A percentile compares a stretch with the other conserved stretches of the same genome.
phyloP scores from a whole-genome alignment of 1,140 invertebrate genomes.

The Caenorhabditis remanei region DNA sequence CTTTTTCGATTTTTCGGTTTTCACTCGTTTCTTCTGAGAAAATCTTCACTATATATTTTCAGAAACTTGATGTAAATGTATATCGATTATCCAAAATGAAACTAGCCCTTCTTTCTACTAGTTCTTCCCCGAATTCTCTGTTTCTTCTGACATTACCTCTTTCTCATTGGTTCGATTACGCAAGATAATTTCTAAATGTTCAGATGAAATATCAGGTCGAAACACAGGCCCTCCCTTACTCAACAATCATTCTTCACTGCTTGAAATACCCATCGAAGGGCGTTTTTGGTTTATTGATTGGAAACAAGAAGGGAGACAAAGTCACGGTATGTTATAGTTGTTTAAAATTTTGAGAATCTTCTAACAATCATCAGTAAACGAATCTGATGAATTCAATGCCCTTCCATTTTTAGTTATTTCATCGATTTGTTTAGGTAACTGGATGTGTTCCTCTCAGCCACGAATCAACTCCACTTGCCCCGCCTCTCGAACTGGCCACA shows the following conservation, averaged over 20 bases:
- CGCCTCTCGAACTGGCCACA: constrained; percentile 57
- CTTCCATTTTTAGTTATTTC: neutral
- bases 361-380: no score
- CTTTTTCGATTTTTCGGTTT: neutral
- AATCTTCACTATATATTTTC: neutral
- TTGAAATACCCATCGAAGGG: constrained; percentile 63
- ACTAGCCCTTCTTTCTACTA: no score
- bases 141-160: neutral
- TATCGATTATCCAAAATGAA: no score
- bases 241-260: constrained; percentile 59
- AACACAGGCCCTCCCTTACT: constrained; percentile 52
- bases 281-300: constrained; percentile 57
- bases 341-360: neutral
- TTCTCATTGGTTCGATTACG: neutral
- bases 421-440: constrained; percentile 48
- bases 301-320: constrained; percentile 33
- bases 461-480: constrained; percentile 58
- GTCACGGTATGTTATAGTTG: constrained; percentile 22
- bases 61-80: no score
- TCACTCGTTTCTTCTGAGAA: neutral
- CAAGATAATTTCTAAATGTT: neutral
- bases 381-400: no score
- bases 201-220: constrained; percentile 33
- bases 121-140: no score
- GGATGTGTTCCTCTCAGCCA: constrained; percentile 57